These are phyloP conservation scores for Malurus melanocephalus DNA, from an alignment of 2,113 vertebrate genomes.

Conservation along the genomic window DNA sequence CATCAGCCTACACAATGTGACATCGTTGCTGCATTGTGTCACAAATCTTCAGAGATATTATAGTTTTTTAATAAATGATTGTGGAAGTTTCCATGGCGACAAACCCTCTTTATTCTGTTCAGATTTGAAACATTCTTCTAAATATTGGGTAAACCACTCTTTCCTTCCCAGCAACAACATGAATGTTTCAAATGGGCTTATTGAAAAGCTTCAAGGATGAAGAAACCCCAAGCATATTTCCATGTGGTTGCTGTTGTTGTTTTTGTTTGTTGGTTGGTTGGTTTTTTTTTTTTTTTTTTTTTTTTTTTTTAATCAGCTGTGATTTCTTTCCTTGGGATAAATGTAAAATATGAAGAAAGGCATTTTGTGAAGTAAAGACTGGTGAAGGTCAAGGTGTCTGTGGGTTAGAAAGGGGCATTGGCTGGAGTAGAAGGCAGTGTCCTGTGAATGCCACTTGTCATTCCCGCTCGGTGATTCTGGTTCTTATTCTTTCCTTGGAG, in stretches of 20 bases:
- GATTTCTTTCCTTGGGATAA: neutral
- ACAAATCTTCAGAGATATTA: constrained; percentile 39
- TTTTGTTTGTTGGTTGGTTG: neutral
- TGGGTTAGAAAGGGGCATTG: neutral
- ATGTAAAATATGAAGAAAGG: neutral
- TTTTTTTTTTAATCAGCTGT: neutral
- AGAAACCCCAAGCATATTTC: neutral
- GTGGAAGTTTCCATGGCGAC: constrained; percentile 49
- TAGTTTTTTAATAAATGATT: constrained; percentile 2
- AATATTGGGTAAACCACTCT: neutral
- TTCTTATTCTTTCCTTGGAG: neutral
- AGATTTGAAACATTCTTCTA: neutral
- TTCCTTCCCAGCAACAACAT: neutral
- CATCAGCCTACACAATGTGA: constrained; percentile 28
- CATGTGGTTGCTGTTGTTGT: neutral
- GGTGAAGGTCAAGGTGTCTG: neutral
- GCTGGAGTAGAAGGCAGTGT: neutral
- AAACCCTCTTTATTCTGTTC: neutral
- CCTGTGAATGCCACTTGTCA: neutral
- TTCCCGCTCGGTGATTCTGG: neutral
- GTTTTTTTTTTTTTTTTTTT: neutral
- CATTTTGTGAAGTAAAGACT: neutral
- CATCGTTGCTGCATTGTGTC: constrained; percentile 38
- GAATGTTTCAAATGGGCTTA: neutral
- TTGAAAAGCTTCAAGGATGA: accelerated